Base-by-base conservation (phyloP, 2,797 vertebrate species). In the Notolabrus celidotus region DNA sequence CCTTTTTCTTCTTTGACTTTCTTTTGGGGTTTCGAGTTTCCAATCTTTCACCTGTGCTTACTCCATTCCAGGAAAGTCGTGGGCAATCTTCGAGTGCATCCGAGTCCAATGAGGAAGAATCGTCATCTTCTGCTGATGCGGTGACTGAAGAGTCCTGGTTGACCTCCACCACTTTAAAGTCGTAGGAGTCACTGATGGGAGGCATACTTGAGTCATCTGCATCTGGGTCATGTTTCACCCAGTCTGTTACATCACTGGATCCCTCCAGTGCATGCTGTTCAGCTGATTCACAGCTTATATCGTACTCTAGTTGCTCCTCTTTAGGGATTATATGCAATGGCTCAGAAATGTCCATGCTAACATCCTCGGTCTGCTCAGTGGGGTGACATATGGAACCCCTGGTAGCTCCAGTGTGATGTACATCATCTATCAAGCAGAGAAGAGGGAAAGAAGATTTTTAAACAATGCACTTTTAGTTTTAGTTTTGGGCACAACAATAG, bases 271-370 rank as follows among this genome's bases (percentile, higher is more conserved):
- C 7, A 19, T 55, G 38, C n/a, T 52, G 43, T 23, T 65, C 27
- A 41, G 67, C 51, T 50, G 22, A 20, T 25, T 3, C 38, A 12
- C 0, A 55, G 15, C n/a, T 42, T 63, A 81, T 67, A 2, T 50
- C 67, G 47, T 2, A 62, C 31, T 86, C 82, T 52, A 7, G 51
- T 57, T 39, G 12, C 54, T 87, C 85, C 42, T 75, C 73, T 72
- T 86, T 90, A 1, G 49, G 52, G 51, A 10, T 42, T 45, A 31
- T 46, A 4, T 9, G 16, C 19, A 34, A 1, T 0, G 33, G 69
- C 31, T 74, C 54, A 10, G 53, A 36, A 22, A 22, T 36, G 33
- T 42, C 46, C 31, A 6, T 2, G 1, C 41, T 22, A 11, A 16
- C 0, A 5, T 0, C 15, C 11, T 23, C 12, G 22, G 14, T 61